These are phyloP conservation scores for Neosalanx taihuensis DNA, from an alignment of 2,797 vertebrate species.

Conservation along the genomic window DNA sequence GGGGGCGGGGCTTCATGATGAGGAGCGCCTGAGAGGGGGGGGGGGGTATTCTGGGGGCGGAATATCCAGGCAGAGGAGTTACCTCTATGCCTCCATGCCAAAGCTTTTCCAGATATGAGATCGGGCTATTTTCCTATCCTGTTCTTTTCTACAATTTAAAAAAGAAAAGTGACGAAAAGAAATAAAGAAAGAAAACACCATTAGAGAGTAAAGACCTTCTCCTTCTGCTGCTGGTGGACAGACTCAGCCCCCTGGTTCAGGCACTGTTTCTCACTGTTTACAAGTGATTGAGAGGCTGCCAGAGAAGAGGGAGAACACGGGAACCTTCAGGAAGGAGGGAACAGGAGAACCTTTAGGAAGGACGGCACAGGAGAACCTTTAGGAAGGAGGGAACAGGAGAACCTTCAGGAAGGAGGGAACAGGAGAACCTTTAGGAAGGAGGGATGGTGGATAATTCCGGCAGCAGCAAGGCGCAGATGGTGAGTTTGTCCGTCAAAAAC, in stretches of 20 bases:
- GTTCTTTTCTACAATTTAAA: constrained; percentile 45
- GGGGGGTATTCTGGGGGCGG: constrained; percentile 60
- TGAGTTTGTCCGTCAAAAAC: constrained; percentile 60
- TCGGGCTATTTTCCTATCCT: constrained; percentile 49
- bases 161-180: background rate
- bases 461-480: constrained; percentile 78
- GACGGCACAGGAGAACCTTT: constrained; percentile 38
- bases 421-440: constrained; percentile 56
- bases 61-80: constrained; percentile 60
- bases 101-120: constrained; percentile 59
- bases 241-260: constrained; percentile 34
- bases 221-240: constrained; percentile 28
- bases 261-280: constrained; percentile 58
- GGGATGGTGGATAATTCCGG: constrained; percentile 82
- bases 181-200: background rate
- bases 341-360: background rate
- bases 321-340: constrained; percentile 68
- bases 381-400: constrained; percentile 69
- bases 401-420: constrained; percentile 60
- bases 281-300: constrained; percentile 68
- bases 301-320: constrained; percentile 57
- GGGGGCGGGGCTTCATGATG: constrained; percentile 61
- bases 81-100: constrained; percentile 46
- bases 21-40: constrained; percentile 53
- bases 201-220: constrained; percentile 26